Conservation (phyloP, 2,797 vertebrate genomes). For the Brotula barbata region DNA sequence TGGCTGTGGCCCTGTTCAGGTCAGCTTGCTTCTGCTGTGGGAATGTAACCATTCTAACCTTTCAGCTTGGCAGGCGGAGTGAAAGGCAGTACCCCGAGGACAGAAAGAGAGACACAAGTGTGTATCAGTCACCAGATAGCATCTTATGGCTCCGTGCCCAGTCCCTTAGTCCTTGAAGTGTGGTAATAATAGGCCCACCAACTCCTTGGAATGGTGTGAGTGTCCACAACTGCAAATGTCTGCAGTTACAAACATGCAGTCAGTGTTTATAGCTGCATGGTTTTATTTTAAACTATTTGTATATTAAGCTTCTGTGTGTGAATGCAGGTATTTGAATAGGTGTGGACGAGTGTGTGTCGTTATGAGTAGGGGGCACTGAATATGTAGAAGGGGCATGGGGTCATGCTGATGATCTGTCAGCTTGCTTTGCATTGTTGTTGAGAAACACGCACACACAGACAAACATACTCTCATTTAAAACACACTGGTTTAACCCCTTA, state of each 20-base stretch:
- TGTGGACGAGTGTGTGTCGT: conserved; percentile 10
- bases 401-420: conserved; percentile 50
- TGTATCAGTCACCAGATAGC: conserved; percentile 75
- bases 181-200: conserved; percentile 75
- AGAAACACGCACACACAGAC: conserved; percentile 12
- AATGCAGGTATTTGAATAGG: conserved; percentile 29
- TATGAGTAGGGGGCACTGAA: conserved; percentile 6
- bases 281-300: conserved; percentile 41
- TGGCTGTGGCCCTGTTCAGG: conserved; percentile 31
- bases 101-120: conserved; percentile 73
- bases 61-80: conserved; percentile 64
- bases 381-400: background rate
- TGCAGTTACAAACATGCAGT: conserved; percentile 25
- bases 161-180: conserved; percentile 72
- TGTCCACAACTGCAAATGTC: conserved; percentile 60
- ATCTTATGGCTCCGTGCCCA: conserved; percentile 70
- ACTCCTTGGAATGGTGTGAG: conserved; percentile 77
- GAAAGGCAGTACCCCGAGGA: conserved; percentile 67
- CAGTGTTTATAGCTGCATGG: conserved; percentile 24
- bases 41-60: conserved; percentile 66
- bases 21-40: conserved; percentile 48
- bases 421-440: conserved; percentile 45
- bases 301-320: conserved; percentile 29
- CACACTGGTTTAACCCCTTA: conserved; percentile 6
- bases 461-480: background rate